phyloP scores from a whole-genome alignment of 1,140 invertebrate genomes.

The Neodiprion virginianus region DNA sequence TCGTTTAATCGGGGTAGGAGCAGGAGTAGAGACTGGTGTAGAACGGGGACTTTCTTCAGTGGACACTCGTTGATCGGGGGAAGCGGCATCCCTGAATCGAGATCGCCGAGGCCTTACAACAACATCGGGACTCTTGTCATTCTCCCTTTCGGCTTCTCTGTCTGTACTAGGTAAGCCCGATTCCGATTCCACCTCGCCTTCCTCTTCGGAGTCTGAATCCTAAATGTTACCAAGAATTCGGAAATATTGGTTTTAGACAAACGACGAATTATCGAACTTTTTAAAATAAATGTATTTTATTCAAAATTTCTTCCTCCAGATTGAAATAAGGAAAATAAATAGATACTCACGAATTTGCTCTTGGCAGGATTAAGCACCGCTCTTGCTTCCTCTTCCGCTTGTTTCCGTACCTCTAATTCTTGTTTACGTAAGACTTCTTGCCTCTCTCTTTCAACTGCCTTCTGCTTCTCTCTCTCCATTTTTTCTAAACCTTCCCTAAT shows the following conservation, averaged over 20 bases:
- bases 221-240: constrained; percentile 31
- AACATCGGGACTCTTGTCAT: constrained; percentile 53
- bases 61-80: constrained; percentile 40
- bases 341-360: constrained; percentile 82
- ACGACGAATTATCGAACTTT: constrained; percentile 8
- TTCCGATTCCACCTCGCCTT: constrained; percentile 58
- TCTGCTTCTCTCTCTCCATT: constrained; percentile 95
- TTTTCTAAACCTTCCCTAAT: constrained; percentile 96
- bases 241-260: constrained; percentile 13
- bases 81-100: constrained; percentile 56
- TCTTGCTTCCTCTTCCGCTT: constrained; percentile 68
- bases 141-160: constrained; percentile 39
- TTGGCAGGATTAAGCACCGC: constrained; percentile 70
- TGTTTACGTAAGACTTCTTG: constrained; percentile 70
- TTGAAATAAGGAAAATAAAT: not conserved
- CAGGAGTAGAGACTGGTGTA: constrained; percentile 27
- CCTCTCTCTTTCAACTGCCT: constrained; percentile 81
- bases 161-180: constrained; percentile 35
- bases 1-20: constrained; percentile 40
- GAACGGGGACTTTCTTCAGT: constrained; percentile 45
- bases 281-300: too few species aligned
- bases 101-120: constrained; percentile 53
- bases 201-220: constrained; percentile 66
- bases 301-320: too few species aligned
- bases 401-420: constrained; percentile 67